Base-by-base conservation (phyloP, 1,140 invertebrate genomes). In the Ceratoteleas bidentatus region DNA sequence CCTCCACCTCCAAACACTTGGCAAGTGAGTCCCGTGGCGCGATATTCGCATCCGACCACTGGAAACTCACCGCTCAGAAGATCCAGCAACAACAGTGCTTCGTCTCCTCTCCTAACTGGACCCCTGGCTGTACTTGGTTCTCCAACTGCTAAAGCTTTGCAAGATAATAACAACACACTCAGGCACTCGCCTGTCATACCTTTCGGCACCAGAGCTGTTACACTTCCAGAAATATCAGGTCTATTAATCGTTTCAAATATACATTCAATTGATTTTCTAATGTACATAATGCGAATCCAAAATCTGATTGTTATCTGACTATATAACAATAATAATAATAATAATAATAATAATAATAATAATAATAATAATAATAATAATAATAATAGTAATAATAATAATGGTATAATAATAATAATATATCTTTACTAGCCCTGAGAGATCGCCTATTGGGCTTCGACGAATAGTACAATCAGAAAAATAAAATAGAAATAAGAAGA, bases 1-100 rank as follows among this genome's bases (percentile, higher is more conserved):
- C 95, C 96, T 64, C 96, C 96, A 47, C 94, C 94, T 0, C 95
- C 96, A 33, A 95, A 93, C 76, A 94, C 94, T 66, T 96, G 96
- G 96, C 95, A 96, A 83, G 95, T 96, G 33, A 96, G 95, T 56
- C 94, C 95, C 10, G 92, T 93, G 2, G 90, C 92, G 0, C 91
- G 89, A 57, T 88, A 91, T 54, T 91, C 91, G 87, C 93, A 90
- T 87, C 92, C 93, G 84, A 93, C 93, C 85, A 93, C 89, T 38
- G 92, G 91, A 61, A 90, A 88, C 40, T 96, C 95, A 16, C 96
- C 96, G 4, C 90, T 97, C 11, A 93, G 95, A 32, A 92, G 94
- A 84, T 96, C 95, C 85, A 49, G 87, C 88, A 78, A 78, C 84
- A 88, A 92, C 87, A 94, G 94, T 33, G 93, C 94, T 49, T 95